These are phyloP conservation scores for Tachystola acroxantha DNA, from an alignment of 2,888 invertebrate species.

Conservation along the genomic window DNA sequence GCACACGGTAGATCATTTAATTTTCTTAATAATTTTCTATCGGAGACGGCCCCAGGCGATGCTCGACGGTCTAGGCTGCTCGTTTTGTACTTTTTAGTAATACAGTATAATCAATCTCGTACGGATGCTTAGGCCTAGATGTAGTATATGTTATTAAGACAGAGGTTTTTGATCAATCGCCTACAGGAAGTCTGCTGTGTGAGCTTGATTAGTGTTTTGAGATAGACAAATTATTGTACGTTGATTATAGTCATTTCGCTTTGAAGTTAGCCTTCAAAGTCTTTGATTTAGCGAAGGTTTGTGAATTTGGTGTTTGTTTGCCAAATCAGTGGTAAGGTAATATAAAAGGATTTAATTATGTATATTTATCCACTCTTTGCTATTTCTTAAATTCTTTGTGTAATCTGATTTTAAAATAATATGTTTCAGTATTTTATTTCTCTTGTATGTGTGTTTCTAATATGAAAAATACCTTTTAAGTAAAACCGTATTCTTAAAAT, in stretches of 20 bases:
- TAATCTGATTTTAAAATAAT: too few species aligned
- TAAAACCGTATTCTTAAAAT: too few species aligned
- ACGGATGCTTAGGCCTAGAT: constrained; percentile 42
- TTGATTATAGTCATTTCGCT: not conserved
- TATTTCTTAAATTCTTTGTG: too few species aligned
- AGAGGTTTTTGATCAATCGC: constrained; percentile 14
- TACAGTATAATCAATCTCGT: constrained; percentile 67
- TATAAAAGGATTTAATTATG: too few species aligned
- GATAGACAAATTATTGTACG: not conserved
- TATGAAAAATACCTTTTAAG: too few species aligned
- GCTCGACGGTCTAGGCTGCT: constrained; percentile 43
- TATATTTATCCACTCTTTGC: too few species aligned
- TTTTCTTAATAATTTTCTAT: constrained; percentile 78
- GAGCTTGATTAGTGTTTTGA: not conserved
- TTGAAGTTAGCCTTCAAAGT: too few species aligned
- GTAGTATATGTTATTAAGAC: constrained; percentile 17
- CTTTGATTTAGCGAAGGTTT: too few species aligned
- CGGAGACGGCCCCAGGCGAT: constrained; percentile 54
- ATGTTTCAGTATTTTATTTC: too few species aligned
- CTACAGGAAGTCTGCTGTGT: constrained; percentile 7
- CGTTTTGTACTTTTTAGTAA: constrained; percentile 63
- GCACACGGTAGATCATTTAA: constrained; percentile 73
- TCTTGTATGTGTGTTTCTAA: too few species aligned
- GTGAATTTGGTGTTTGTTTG: too few species aligned
- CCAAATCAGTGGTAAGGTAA: too few species aligned